These are phyloP conservation scores for Meda fulgida DNA, from an alignment of 2,797 vertebrate species.

Conservation along the genomic window DNA sequence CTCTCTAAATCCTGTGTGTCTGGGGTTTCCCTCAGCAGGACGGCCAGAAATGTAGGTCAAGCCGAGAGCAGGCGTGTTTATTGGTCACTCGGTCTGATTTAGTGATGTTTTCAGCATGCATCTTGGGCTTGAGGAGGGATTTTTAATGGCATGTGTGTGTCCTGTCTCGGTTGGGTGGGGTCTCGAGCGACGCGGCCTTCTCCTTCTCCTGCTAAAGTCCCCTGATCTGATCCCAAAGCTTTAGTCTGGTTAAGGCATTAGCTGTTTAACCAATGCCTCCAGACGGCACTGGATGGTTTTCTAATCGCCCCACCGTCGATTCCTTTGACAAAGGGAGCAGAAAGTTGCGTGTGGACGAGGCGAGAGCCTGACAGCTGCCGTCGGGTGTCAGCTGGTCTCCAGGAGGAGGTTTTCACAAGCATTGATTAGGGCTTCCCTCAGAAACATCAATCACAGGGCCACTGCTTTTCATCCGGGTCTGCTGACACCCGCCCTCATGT, in stretches of 20 bases:
- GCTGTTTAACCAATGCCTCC: conserved; percentile 21
- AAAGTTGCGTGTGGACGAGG: conserved; percentile 63
- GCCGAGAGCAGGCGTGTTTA: background rate
- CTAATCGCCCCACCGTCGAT: conserved; percentile 42
- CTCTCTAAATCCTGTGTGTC: background rate
- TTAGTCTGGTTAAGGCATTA: conserved; percentile 77
- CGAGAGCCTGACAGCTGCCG: conserved; percentile 78
- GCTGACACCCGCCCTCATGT: background rate
- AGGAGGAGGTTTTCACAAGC: conserved; percentile 22
- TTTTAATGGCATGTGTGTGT: conserved; percentile 35
- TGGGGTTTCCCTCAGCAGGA: background rate
- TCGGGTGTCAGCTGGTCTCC: conserved; percentile 73
- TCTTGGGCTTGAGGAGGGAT: conserved; percentile 25
- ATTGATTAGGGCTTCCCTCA: conserved; percentile 36
- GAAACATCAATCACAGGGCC: conserved; percentile 25
- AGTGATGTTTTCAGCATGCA: background rate
- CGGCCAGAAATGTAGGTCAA: conserved; percentile 47
- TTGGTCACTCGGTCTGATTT: conserved; percentile 12
- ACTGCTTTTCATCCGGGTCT: background rate
- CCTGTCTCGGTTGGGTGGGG: conserved; percentile 75
- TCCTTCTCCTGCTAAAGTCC: conserved; percentile 57
- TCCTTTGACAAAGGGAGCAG: conserved; percentile 36
- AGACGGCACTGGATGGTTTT: conserved; percentile 28
- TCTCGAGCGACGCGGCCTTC: conserved; percentile 69
- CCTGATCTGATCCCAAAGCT: conserved; percentile 74